Evolutionary conservation across 1,140 invertebrate genomes (phyloP), one percentile per base, ranked within the genome.

Genomic region (Drosophila ficusphila): DNA sequence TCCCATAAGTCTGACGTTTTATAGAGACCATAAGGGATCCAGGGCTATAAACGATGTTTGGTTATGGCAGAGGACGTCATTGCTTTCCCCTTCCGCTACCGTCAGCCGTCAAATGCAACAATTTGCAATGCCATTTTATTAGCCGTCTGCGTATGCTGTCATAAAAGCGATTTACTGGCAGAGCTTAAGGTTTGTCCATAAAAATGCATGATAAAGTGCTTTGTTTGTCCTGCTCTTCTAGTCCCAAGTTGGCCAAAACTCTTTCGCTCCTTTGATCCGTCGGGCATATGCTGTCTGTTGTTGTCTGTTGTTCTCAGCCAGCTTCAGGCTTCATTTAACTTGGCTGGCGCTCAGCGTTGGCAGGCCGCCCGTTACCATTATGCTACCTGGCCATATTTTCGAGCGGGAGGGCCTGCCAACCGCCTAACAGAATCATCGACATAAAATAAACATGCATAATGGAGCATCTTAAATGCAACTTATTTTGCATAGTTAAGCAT

Each of bases 31-130:
- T 60, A 49, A 73, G 21, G 42, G 21, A 42, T 8, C 38, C 62
- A 49, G 44, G 53, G 41, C 49, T 27, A 25, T 77, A 78, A 74
- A 57, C 11, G 54, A 14, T 33, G 27, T 33, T 53, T 61, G 52
- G 39, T 49, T 58, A 78, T 82, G 79, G 60, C 44, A 48, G 39
- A 42, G 58, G 46, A 19, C 34, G 38, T 57, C 61, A 38, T 41
- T 49, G 29, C 23, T 47, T 33, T 53, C 21, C 18, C 18, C 61
- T 25, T 21, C 47, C 46, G 12, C 33, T 9, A 42, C 12, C 18
- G 34, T 8, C 23, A 57, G 36, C 71, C 94, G 78, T 94, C 93
- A 29, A 94, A 90, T 51, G 83, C 79, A 70, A 71, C 89, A 71
- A 90, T 73, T 78, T 70, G 48, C 49, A 74, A 47, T 61, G 56